Evolutionary conservation across 2,113 vertebrate species (phyloP).

Genomic region (Fregetta grallaria): DNA sequence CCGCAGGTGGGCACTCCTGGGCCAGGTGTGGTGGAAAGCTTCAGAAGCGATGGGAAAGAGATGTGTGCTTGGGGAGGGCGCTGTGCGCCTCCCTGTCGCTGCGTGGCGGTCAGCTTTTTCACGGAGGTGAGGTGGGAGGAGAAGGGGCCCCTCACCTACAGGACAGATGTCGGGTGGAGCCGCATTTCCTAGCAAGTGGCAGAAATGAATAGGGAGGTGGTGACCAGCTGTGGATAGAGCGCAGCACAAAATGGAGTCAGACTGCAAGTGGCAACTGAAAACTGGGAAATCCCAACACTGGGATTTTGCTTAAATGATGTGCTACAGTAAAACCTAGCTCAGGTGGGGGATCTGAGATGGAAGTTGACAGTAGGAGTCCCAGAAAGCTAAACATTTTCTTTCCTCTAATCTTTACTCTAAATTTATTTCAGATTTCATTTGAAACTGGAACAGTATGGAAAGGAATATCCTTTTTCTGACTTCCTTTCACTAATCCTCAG

Average conservation of each 20-base stretch:
- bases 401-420: not conserved
- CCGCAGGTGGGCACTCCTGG: not conserved
- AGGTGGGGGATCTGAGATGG: not conserved
- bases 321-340: not conserved
- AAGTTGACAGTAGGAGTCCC: not conserved
- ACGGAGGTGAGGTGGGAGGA: not conserved
- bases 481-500: not conserved
- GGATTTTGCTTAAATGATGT: not conserved
- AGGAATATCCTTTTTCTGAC: not conserved
- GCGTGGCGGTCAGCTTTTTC: fast-evolving
- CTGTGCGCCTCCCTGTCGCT: not conserved
- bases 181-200: not conserved
- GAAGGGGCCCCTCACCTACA: not conserved
- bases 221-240: not conserved
- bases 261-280: not conserved
- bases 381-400: not conserved
- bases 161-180: not conserved
- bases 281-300: fast-evolving
- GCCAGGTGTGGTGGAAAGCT: fast-evolving
- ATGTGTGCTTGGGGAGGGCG: fast-evolving
- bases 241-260: not conserved
- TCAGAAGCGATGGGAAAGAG: fast-evolving
- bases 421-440: not conserved
- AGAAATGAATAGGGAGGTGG: not conserved
- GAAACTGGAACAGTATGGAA: not conserved